A percentile compares a stretch with the other conserved stretches of the same genome.
Evolutionary conservation across 2,113 vertebrate species (phyloP).

Genomic region (Saccopteryx bilineata): DNA sequence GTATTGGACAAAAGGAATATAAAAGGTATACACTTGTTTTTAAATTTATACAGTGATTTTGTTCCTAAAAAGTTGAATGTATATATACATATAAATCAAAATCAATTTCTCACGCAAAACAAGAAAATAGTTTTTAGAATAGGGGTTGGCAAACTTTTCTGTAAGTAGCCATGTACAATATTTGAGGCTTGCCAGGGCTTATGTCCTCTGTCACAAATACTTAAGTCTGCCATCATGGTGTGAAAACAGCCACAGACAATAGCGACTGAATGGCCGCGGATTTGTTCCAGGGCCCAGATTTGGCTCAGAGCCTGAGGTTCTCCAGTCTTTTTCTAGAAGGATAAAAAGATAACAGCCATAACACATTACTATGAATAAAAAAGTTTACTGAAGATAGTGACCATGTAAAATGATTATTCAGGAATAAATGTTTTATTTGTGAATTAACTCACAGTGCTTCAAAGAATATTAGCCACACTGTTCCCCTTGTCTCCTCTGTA

Average conservation of each 20-base stretch:
- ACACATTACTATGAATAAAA: slow-evolving; percentile 32
- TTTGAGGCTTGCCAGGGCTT: background rate
- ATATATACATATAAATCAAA: background rate
- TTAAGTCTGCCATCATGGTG: background rate
- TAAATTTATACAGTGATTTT: background rate
- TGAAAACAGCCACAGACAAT: background rate
- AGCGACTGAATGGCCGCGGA: background rate
- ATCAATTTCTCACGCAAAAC: background rate
- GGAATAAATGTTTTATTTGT: slow-evolving; percentile 49
- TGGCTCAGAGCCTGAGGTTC: background rate
- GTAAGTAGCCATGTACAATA: background rate
- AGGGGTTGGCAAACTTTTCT: background rate
- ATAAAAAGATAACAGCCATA: background rate
- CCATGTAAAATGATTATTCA: background rate
- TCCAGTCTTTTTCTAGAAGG: background rate
- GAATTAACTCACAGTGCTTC: background rate
- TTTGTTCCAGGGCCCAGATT: background rate
- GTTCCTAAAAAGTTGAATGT: background rate
- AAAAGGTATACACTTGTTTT: background rate
- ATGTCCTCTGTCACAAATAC: background rate
- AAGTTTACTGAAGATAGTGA: background rate
- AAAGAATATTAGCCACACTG: background rate
- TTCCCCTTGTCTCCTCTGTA: background rate
- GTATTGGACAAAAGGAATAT: background rate
- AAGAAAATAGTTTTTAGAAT: background rate